Evolutionary conservation across 2,113 vertebrate species (phyloP).

Genomic region (Hippotragus niger): DNA sequence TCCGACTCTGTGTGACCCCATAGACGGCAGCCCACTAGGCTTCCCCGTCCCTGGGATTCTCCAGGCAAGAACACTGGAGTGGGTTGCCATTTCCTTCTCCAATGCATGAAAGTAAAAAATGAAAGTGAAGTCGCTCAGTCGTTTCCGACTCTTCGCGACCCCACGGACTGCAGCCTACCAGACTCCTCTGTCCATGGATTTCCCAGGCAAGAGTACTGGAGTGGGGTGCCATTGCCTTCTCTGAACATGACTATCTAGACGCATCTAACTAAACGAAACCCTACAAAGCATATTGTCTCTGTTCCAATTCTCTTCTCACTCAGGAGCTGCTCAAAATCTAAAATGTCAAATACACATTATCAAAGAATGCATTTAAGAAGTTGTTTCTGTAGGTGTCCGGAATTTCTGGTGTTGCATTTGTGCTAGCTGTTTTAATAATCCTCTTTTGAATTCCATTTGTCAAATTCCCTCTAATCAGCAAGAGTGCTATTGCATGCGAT

Average conservation of each 20-base stretch:
- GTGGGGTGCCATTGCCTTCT: too few species aligned
- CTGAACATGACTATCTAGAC: neutral
- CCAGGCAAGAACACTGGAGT: too few species aligned
- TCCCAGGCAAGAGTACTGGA: too few species aligned
- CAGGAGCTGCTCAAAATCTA: neutral
- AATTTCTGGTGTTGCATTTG: conserved; percentile 16
- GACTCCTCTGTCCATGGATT: too few species aligned
- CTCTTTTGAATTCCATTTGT: conserved; percentile 36
- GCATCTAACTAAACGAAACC: neutral
- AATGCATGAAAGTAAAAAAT: too few species aligned
- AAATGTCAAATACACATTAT: conserved; percentile 50
- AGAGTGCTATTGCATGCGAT: neutral
- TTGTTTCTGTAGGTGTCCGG: neutral
- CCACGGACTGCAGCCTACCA: too few species aligned
- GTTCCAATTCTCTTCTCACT: conserved; percentile 8
- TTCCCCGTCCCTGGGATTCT: too few species aligned
- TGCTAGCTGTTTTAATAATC: conserved; percentile 39
- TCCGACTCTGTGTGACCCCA: too few species aligned
- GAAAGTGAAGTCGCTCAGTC: too few species aligned
- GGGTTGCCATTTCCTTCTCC: too few species aligned
- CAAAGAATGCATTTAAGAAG: conserved; percentile 45
- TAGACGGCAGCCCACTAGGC: too few species aligned
- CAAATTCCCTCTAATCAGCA: conserved; percentile 58
- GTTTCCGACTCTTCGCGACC: accelerated
- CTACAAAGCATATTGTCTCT: neutral